Conservation (phyloP, 2,888 invertebrate genomes). For the Leptopterna dolabrata region DNA sequence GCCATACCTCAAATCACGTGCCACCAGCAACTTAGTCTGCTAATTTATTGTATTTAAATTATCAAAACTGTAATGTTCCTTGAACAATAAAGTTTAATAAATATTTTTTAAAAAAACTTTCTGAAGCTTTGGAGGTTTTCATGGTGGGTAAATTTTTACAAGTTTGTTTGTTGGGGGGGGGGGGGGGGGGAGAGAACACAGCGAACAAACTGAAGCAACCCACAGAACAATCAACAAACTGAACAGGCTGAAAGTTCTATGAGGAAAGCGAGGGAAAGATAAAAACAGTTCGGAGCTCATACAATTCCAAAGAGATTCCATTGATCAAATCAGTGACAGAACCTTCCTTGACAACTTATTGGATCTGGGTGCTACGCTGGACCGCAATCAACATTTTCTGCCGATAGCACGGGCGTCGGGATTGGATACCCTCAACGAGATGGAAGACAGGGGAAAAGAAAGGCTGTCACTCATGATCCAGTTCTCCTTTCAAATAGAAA, state of each 20-base stretch:
- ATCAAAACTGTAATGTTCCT: too few species aligned
- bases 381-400: not conserved
- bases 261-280: not conserved
- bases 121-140: too few species aligned
- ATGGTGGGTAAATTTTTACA: too few species aligned
- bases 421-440: not conserved
- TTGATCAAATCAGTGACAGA: slow-evolving; percentile 10
- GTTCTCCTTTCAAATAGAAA: not conserved
- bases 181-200: too few species aligned
- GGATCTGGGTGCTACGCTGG: not conserved
- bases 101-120: too few species aligned
- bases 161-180: too few species aligned
- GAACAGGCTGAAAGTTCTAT: not conserved
- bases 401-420: not conserved
- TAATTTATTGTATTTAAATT: too few species aligned
- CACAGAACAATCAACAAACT: too few species aligned
- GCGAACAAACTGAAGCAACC: too few species aligned
- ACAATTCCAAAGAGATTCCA: not conserved
- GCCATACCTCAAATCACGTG: too few species aligned
- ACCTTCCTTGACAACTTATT: slow-evolving; percentile 17
- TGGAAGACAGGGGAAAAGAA: not conserved
- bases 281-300: not conserved
- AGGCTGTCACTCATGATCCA: not conserved
- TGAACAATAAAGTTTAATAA: too few species aligned
- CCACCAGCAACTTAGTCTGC: too few species aligned